These are phyloP conservation scores for Furcifer pardalis DNA, from an alignment of 2,797 vertebrate genomes.

Conservation along the genomic window DNA sequence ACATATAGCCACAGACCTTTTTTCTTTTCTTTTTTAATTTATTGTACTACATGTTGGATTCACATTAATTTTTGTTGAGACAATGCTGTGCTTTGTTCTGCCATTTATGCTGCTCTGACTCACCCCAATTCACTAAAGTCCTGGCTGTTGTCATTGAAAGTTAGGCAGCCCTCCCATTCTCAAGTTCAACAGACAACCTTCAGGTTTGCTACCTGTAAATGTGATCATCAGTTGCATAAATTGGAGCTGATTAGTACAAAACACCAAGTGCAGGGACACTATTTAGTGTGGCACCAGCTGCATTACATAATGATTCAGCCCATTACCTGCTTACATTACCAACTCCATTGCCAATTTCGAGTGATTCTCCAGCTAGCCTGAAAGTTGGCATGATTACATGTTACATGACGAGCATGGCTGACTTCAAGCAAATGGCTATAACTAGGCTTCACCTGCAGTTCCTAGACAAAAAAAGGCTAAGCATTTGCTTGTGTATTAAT, in stretches of 20 bases:
- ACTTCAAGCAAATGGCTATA: constrained; percentile 10
- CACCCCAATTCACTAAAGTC: background rate
- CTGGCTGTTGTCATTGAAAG: background rate
- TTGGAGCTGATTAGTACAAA: constrained; percentile 32
- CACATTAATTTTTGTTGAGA: too few species aligned
- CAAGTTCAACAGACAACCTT: background rate
- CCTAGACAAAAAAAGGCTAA: background rate
- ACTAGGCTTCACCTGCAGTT: background rate
- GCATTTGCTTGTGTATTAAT: background rate
- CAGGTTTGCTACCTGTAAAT: constrained; percentile 7
- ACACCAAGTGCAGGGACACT: constrained; percentile 31
- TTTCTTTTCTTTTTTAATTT: too few species aligned
- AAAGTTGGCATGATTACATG: background rate
- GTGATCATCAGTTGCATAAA: background rate
- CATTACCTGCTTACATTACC: constrained; percentile 17
- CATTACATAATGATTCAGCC: constrained; percentile 31
- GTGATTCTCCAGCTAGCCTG: background rate
- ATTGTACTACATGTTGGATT: too few species aligned
- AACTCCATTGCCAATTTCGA: background rate
- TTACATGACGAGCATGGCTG: rapidly evolving
- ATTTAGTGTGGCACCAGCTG: constrained; percentile 29
- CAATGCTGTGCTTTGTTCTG: background rate
- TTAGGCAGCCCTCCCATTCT: background rate
- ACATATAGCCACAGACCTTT: too few species aligned
- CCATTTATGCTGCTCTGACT: background rate